Conservation (phyloP, 1,140 invertebrate genomes). For the Zaprionus kolodkinae region DNA sequence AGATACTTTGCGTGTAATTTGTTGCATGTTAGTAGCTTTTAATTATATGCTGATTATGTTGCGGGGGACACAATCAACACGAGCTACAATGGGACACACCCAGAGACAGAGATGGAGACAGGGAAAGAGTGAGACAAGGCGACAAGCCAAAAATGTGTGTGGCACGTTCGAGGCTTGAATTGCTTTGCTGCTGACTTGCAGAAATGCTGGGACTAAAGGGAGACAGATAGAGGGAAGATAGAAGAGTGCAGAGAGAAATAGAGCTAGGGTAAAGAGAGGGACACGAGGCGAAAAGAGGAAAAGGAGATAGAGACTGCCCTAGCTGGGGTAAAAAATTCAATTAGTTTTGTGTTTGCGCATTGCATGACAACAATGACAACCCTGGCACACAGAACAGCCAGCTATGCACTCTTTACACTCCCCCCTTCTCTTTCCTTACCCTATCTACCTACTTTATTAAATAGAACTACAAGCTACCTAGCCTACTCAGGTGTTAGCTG, state of each 20-base stretch:
- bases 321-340: slow-evolving; percentile 70
- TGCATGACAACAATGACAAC: slow-evolving; percentile 76
- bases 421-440: not conserved
- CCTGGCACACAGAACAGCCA: not conserved
- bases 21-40: slow-evolving; percentile 81
- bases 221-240: not conserved
- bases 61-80: slow-evolving; percentile 59
- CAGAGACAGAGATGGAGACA: not conserved
- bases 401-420: not conserved
- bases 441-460: slow-evolving; percentile 53
- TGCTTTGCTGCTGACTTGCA: slow-evolving; percentile 48
- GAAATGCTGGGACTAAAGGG: slow-evolving; percentile 8
- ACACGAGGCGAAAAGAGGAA: slow-evolving; percentile 17
- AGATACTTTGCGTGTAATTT: slow-evolving; percentile 77
- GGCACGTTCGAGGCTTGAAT: slow-evolving; percentile 51
- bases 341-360: slow-evolving; percentile 82
- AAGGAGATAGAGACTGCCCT: not conserved
- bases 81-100: slow-evolving; percentile 34
- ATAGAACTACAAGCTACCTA: slow-evolving; percentile 24
- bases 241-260: not conserved
- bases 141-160: slow-evolving; percentile 21
- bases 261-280: not conserved
- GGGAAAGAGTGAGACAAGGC: not conserved
- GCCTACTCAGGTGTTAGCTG: slow-evolving; percentile 38
- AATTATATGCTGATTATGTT: slow-evolving; percentile 82